phyloP scores from a whole-genome alignment of 2,888 invertebrate species.

The Drosophila mettleri region DNA sequence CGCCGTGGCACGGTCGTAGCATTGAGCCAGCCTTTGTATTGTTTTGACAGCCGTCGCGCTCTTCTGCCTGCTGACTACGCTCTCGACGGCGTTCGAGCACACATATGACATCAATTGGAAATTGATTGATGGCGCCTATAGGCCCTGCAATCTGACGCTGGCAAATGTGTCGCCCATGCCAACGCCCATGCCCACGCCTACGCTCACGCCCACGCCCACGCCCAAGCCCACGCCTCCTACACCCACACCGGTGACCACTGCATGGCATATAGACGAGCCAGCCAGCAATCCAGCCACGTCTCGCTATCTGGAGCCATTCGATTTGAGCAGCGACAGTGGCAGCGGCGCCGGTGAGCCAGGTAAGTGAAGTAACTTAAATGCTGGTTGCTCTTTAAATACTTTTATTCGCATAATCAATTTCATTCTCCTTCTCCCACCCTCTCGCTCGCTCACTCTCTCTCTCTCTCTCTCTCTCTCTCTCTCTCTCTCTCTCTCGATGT shows the following conservation, averaged over 20 bases:
- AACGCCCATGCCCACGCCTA: slow-evolving; percentile 2
- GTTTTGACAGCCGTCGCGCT: slow-evolving; percentile 84
- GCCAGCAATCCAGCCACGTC: slow-evolving; percentile 24
- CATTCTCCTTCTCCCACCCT: too few relatives aligned
- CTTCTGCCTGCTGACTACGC: slow-evolving; percentile 87
- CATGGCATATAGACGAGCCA: slow-evolving; percentile 40
- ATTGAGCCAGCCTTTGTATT: slow-evolving; percentile 53
- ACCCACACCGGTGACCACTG: slow-evolving; percentile 47
- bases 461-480: not conserved
- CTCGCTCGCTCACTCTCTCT: not conserved
- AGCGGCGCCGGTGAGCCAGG: slow-evolving; percentile 47
- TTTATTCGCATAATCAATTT: slow-evolving; percentile 10
- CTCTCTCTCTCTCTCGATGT: not conserved
- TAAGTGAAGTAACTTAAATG: slow-evolving; percentile 35
- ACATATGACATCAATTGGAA: slow-evolving; percentile 79
- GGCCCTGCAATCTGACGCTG: slow-evolving; percentile 76
- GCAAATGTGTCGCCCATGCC: slow-evolving; percentile 66
- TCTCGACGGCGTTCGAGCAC: slow-evolving; percentile 89
- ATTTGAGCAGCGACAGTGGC: slow-evolving; percentile 43
- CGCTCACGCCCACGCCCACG: slow-evolving; percentile 22
- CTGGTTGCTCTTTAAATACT: slow-evolving; percentile 32
- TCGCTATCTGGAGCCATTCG: slow-evolving; percentile 24
- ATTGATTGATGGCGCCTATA: slow-evolving; percentile 78
- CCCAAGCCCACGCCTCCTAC: slow-evolving; percentile 41
- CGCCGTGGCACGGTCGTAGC: slow-evolving; percentile 4